Base-by-base conservation (phyloP, 2,888 invertebrate genomes). In the Galeopsomyia nigrocyanea region DNA sequence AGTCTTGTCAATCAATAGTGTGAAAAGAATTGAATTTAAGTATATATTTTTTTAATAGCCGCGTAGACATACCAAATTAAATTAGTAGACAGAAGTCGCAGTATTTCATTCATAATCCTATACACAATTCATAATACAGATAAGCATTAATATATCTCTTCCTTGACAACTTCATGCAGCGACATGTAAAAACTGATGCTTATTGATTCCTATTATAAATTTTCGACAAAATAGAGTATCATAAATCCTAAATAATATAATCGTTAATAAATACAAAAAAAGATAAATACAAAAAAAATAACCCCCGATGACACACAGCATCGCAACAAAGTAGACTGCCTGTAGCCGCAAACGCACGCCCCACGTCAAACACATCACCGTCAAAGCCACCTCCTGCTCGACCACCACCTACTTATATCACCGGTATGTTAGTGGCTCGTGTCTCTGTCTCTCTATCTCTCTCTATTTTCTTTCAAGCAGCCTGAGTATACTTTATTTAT, bases 371-470 rank as follows among this genome's bases (percentile, higher is more conserved):
- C 79, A 84, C 80, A 80, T 39, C 39, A 39, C 76, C 83, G 78
- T 81, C 85, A 81, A 86, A 86, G 83, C 83, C 84, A 81, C 85
- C 86, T 77, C 84, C 83, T 77, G 84, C 82, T 80, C 83, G 86
- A 81, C 86, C 86, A 80, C 85, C 86, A 83, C 86, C 85, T 80
- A 83, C 82, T 80, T 82, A 80, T 39, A 39, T 39, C 76, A 83
- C 84, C 80, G 86, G 86, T 86, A 86, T 79, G 86, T 86, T 82
- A 80, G 75, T 79, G 75, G 79, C 77, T 75, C 71, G 47, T 31
- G 53, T 74, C 73, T 72, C 51, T 53, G 13, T 53, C 1, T 53
- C 53, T 53, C 21, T 53, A 3, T 19, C 53, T 19, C 21, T 53
- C 21, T 53, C 19, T 9, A 0, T 26, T 26, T 56, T 22, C 26